Evolutionary conservation across 2,888 invertebrate species (phyloP).

Genomic region (Hypomecis atomaria): DNA sequence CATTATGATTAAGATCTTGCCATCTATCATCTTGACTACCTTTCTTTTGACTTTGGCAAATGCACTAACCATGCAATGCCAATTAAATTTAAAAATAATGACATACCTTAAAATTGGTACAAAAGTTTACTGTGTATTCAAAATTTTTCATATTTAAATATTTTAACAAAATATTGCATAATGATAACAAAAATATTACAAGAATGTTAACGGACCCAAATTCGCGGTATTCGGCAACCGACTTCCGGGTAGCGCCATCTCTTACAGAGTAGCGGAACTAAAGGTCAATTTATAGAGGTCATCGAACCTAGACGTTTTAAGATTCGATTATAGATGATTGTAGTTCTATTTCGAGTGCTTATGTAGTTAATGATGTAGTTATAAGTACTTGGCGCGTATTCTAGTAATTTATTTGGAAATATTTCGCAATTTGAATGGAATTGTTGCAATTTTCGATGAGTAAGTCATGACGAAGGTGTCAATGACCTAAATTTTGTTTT

Average conservation of each 20-base stretch:
- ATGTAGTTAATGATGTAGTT: slow-evolving; percentile 43
- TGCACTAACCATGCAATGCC: no score
- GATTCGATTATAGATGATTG: slow-evolving; percentile 45
- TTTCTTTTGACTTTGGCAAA: no score
- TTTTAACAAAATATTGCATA: no score
- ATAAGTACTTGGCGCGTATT: slow-evolving; percentile 38
- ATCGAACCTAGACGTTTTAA: slow-evolving; percentile 52
- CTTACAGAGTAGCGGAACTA: slow-evolving; percentile 49
- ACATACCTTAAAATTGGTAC: no score
- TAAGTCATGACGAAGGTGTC: background rate
- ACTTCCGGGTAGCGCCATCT: slow-evolving; percentile 59
- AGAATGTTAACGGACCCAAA: background rate
- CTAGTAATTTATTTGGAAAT: slow-evolving; percentile 21
- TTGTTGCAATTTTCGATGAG: slow-evolving; percentile 19
- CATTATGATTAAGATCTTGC: no score
- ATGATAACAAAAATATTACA: background rate
- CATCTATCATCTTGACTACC: no score
- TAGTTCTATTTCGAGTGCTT: slow-evolving; percentile 52
- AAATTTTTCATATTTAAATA: no score
- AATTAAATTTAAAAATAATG: no score
- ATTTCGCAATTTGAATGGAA: slow-evolving; percentile 15
- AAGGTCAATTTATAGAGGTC: slow-evolving; percentile 54
- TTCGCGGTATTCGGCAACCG: slow-evolving; percentile 23
- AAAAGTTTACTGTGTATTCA: no score
- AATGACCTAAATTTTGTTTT: slow-evolving; percentile 14